Conservation (phyloP, 2,888 invertebrate species). For the Abscondita cerata region DNA sequence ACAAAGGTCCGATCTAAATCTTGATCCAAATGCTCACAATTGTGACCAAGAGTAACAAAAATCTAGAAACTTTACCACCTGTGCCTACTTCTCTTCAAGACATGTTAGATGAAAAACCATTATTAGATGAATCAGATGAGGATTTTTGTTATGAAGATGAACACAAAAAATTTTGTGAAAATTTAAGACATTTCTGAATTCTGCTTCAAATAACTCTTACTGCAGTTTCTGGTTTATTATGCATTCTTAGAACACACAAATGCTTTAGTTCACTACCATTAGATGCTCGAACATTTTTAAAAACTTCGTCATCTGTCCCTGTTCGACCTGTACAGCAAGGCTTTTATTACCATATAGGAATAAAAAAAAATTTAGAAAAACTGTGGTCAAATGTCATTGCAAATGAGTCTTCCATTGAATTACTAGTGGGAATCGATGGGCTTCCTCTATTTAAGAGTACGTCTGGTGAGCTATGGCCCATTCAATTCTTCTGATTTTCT, state of each 20-base stretch:
- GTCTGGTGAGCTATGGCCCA: background rate
- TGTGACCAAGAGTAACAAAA: too few species aligned
- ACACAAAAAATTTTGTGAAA: too few species aligned
- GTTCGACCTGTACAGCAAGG: conserved; percentile 13
- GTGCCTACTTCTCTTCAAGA: too few species aligned
- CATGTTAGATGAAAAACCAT: too few species aligned
- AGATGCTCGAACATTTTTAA: conserved; percentile 27
- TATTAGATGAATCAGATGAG: too few species aligned
- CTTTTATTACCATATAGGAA: conserved; percentile 22
- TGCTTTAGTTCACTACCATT: conserved; percentile 13
- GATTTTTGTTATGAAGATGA: too few species aligned
- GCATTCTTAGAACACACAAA: background rate
- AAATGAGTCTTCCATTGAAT: background rate
- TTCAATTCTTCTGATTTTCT: conserved; percentile 11
- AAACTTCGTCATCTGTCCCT: conserved; percentile 11
- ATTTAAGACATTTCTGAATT: too few species aligned
- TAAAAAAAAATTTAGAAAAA: conserved; percentile 7
- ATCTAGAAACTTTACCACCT: too few species aligned
- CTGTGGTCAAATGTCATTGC: background rate
- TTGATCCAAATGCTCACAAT: too few species aligned
- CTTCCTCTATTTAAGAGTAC: conserved; percentile 4
- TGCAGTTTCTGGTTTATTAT: background rate
- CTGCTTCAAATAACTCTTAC: too few species aligned
- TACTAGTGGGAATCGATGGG: background rate
- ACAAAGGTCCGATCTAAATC: too few species aligned